phyloP scores from a whole-genome alignment of 2,113 vertebrate species.

The Sylvietta virens region DNA sequence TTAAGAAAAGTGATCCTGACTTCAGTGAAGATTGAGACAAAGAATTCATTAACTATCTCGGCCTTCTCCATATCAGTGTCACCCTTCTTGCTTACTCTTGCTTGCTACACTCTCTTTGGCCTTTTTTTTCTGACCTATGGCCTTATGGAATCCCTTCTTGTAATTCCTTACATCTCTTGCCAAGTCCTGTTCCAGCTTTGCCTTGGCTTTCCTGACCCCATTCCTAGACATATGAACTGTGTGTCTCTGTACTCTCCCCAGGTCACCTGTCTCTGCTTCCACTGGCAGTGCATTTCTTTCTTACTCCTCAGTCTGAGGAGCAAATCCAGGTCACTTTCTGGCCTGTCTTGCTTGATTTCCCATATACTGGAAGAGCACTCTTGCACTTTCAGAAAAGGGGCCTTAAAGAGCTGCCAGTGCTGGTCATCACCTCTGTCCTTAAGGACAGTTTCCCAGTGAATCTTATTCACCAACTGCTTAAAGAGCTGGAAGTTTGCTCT shows the following conservation, averaged over 20 bases:
- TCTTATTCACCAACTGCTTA: background rate
- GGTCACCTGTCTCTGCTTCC: background rate
- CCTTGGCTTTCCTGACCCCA: background rate
- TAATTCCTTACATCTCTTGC: background rate
- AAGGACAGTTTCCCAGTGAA: background rate
- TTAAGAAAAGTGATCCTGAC: background rate
- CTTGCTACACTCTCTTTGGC: background rate
- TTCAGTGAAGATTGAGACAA: background rate
- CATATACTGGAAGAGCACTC: background rate
- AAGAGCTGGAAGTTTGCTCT: background rate
- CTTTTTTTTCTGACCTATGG: background rate
- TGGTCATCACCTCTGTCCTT: background rate
- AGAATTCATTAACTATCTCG: background rate
- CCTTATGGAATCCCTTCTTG: background rate
- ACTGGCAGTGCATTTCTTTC: background rate
- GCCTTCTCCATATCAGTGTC: background rate
- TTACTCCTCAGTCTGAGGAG: background rate
- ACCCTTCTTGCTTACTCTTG: background rate
- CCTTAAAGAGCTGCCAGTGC: background rate
- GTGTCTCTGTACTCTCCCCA: background rate
- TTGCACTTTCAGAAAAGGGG: background rate
- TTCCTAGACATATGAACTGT: background rate
- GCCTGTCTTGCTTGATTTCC: background rate
- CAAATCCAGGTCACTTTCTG: background rate
- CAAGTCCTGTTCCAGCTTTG: background rate